A percentile compares a stretch with the other conserved stretches of the same genome.
phyloP scores from a whole-genome alignment of 2,113 vertebrate genomes.

The Oryzias celebensis region DNA sequence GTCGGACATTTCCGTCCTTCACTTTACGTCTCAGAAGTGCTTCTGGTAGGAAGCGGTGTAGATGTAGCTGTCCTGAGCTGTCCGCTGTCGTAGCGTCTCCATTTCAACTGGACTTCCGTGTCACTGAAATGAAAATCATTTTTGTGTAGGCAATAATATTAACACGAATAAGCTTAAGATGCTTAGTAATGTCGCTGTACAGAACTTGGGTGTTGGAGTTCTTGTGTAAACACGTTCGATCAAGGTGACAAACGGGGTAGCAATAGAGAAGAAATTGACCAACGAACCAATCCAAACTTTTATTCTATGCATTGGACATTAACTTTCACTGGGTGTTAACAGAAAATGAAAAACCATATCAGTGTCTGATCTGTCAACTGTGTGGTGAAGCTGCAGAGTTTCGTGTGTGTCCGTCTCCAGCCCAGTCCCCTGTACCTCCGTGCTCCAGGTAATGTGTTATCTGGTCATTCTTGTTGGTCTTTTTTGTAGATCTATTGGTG shows the following conservation, averaged over 20 bases:
- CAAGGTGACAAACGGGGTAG: slow-evolving; percentile 39
- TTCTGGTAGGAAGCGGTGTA: no score
- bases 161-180: slow-evolving; percentile 18
- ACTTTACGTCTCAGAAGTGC: no score
- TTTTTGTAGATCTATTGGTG: slow-evolving; percentile 75
- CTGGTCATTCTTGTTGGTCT: slow-evolving; percentile 61
- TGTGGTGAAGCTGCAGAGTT: slow-evolving; percentile 30
- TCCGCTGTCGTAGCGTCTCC: no score
- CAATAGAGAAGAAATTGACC: slow-evolving; percentile 56
- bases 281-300: slow-evolving; percentile 67
- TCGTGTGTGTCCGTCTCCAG: slow-evolving; percentile 40
- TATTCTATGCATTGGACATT: slow-evolving; percentile 67
- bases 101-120: slow-evolving; percentile 41
- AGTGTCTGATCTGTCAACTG: slow-evolving; percentile 28
- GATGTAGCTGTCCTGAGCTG: no score
- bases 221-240: slow-evolving; percentile 40
- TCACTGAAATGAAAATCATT: slow-evolving; percentile 24
- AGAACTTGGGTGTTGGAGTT: slow-evolving; percentile 46
- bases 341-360: slow-evolving; percentile 46
- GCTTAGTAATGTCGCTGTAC: slow-evolving; percentile 55
- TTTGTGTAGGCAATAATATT: slow-evolving; percentile 63
- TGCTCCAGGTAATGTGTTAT: slow-evolving; percentile 66
- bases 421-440: slow-evolving; percentile 52
- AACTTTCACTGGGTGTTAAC: slow-evolving; percentile 44
- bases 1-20: no score